A percentile compares a stretch with the other conserved stretches of the same genome.
phyloP scores from a whole-genome alignment of 2,888 invertebrate species.

The Orchesella flavescens region DNA sequence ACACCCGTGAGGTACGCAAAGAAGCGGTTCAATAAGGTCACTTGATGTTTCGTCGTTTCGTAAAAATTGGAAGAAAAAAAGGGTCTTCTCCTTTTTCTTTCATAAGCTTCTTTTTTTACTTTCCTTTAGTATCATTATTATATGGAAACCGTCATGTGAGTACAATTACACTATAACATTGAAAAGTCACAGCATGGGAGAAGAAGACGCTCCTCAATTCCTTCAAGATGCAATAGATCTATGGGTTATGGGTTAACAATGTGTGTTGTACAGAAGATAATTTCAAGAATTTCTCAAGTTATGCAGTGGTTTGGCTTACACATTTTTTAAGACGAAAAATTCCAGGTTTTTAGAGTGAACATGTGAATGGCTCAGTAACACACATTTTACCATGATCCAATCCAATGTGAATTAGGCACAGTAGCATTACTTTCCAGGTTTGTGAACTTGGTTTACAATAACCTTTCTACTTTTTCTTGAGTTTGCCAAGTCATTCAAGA shows the following conservation, averaged over 20 bases:
- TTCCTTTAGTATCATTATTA: neutral
- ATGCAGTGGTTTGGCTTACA: constrained; percentile 4
- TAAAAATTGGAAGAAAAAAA: constrained; percentile 6
- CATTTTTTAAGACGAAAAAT: constrained; percentile 36
- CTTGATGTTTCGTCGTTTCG: constrained; percentile 7
- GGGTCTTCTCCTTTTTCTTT: neutral
- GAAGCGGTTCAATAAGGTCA: constrained; percentile 40
- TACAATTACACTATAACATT: constrained; percentile 42
- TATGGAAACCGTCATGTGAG: constrained; percentile 19
- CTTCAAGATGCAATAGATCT: neutral
- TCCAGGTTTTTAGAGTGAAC: neutral
- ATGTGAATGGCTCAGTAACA: neutral
- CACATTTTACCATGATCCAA: neutral
- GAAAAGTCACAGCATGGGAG: constrained; percentile 63
- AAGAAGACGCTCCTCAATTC: constrained; percentile 31
- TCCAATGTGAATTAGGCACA: neutral
- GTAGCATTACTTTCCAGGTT: constrained; percentile 14
- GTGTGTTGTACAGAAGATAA: constrained; percentile 35
- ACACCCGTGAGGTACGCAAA: neutral
- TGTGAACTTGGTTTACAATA: constrained; percentile 29
- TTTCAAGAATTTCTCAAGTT: constrained; percentile 45
- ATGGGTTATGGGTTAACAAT: constrained; percentile 46
- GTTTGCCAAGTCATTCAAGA: constrained; percentile 48
- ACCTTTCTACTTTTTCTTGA: constrained; percentile 35
- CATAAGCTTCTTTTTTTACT: constrained; percentile 2